phyloP scores from a whole-genome alignment of 2,797 vertebrate genomes.

The Myotis pilosus region DNA sequence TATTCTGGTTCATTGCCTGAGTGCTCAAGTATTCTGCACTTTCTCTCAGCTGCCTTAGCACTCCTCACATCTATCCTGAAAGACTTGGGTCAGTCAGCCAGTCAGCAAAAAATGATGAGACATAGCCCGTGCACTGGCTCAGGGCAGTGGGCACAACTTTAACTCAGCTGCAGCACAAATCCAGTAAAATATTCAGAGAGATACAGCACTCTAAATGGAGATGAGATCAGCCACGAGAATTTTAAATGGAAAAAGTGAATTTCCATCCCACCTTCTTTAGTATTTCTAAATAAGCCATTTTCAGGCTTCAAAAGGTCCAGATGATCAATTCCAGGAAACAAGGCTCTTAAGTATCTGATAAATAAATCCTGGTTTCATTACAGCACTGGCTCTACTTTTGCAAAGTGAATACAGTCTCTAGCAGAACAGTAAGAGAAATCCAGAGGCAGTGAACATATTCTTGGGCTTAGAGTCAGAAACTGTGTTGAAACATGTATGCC shows the following conservation, averaged over 20 bases:
- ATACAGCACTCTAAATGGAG: background rate
- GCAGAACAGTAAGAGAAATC: constrained; percentile 4
- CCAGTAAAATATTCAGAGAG: constrained; percentile 64
- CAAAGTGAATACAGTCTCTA: background rate
- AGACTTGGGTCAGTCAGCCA: background rate
- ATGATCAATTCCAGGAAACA: constrained; percentile 56
- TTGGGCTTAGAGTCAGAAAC: background rate
- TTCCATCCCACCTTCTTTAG: constrained; percentile 44
- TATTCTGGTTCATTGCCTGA: constrained; percentile 48
- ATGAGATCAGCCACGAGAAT: constrained; percentile 21
- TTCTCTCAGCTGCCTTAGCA: background rate
- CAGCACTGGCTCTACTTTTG: background rate
- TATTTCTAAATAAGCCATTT: constrained; percentile 58
- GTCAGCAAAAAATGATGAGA: constrained; percentile 1
- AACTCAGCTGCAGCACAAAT: constrained; percentile 5
- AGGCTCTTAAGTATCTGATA: constrained; percentile 26
- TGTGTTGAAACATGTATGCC: background rate
- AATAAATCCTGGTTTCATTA: constrained; percentile 49
- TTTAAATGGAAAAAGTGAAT: constrained; percentile 57
- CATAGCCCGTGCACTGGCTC: background rate
- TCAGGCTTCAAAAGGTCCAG: constrained; percentile 46
- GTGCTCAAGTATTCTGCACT: background rate
- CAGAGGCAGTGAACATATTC: background rate
- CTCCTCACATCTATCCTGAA: background rate
- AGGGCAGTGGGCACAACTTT: background rate